Evolutionary conservation across 1,140 invertebrate species (phyloP).

Genomic region (Saxidomus purpurata): DNA sequence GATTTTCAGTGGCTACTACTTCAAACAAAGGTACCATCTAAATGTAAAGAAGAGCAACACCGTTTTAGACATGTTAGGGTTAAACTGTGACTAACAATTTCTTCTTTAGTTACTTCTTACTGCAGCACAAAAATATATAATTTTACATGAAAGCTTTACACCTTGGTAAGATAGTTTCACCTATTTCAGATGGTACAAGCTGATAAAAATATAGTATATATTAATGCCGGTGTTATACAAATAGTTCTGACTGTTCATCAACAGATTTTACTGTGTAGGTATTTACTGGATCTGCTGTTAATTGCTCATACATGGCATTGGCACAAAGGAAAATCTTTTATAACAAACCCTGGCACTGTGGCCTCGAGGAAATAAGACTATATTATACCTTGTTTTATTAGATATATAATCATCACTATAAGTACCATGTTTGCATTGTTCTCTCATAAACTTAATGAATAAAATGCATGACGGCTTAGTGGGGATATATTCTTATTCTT

Average conservation of each 20-base stretch:
- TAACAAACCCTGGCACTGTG: not conserved
- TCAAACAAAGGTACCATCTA: too few species aligned
- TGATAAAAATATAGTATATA: too few species aligned
- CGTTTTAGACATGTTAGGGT: too few species aligned
- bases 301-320: not conserved
- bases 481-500: not conserved
- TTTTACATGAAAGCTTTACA: too few species aligned
- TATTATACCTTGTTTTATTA: not conserved
- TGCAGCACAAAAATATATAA: too few species aligned
- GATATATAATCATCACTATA: not conserved
- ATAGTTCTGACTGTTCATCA: not conserved
- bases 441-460: slow-evolving; percentile 39
- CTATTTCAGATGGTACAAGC: too few species aligned
- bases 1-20: too few species aligned
- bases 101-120: too few species aligned
- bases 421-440: not conserved
- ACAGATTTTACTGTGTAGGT: not conserved
- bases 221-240: not conserved
- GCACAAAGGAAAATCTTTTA: not conserved
- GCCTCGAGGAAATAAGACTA: not conserved
- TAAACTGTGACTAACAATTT: too few species aligned
- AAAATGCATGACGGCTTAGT: slow-evolving; percentile 29
- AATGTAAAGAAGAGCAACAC: too few species aligned
- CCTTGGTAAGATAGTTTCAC: too few species aligned
- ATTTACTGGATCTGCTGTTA: slow-evolving; percentile 8